These are phyloP conservation scores for Sebastiscus tertius DNA, from an alignment of 2,797 vertebrate species.

Conservation along the genomic window DNA sequence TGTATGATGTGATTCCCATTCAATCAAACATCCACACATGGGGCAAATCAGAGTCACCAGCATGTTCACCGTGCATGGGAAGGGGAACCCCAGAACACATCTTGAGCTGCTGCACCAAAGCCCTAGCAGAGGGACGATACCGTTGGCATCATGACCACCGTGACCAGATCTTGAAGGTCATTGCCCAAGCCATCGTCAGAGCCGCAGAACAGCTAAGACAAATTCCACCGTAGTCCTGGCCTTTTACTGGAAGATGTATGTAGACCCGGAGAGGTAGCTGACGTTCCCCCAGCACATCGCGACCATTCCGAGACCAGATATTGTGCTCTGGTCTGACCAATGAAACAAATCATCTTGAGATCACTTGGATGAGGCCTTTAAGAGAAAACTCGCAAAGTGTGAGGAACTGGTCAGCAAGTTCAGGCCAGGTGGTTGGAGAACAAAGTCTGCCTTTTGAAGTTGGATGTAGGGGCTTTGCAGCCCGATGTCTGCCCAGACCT, in stretches of 20 bases:
- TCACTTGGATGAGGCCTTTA: neutral
- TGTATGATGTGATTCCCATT: neutral
- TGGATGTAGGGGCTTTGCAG: neutral
- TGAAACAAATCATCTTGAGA: constrained; percentile 1
- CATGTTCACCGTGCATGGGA: neutral
- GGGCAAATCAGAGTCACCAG: neutral
- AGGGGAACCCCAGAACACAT: neutral
- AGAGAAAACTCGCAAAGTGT: neutral
- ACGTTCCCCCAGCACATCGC: neutral
- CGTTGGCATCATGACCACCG: neutral
- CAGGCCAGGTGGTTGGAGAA: neutral
- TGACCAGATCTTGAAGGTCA: neutral
- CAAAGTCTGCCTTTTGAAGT: neutral
- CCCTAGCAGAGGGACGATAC: neutral
- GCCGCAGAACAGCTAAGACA: neutral
- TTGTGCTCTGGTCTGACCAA: neutral
- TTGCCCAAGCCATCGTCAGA: neutral
- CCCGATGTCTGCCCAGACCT: neutral
- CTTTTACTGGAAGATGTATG: neutral
- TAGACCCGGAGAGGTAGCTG: neutral
- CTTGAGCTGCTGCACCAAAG: neutral
- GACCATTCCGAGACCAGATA: neutral
- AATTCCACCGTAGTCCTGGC: neutral
- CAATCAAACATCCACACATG: neutral
- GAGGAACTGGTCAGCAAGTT: neutral